Conservation (phyloP, 2,113 vertebrate species). For the Chaenogobius annularis region DNA sequence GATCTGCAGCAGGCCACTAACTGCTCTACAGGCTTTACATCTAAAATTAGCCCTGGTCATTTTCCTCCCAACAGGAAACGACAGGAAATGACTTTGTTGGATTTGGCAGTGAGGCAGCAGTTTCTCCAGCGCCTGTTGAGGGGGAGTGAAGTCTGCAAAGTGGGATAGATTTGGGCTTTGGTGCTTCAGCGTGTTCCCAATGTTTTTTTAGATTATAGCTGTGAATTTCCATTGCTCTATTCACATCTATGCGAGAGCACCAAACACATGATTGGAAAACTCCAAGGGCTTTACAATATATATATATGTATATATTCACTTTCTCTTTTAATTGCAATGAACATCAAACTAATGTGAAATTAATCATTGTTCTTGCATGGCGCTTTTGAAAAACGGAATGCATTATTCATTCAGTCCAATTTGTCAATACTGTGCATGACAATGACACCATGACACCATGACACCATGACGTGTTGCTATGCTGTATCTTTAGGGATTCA, state of each 20-base stretch:
- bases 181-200: constrained; percentile 37
- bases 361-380: not conserved
- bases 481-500: constrained; percentile 55
- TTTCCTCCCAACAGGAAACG: constrained; percentile 67
- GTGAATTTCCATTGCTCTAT: constrained; percentile 5
- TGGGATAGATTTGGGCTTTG: constrained; percentile 26
- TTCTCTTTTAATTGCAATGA: too few relatives aligned
- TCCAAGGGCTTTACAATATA: not conserved
- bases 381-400: not conserved
- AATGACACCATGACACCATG: constrained; percentile 28
- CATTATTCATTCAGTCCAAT: not conserved
- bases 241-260: not conserved
- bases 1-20: constrained; percentile 40
- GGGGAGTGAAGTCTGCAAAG: constrained; percentile 27
- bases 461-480: constrained; percentile 51
- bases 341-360: too few relatives aligned
- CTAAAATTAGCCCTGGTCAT: constrained; percentile 74
- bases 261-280: constrained; percentile 26
- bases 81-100: constrained; percentile 78
- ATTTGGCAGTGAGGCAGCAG: constrained; percentile 74
- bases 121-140: constrained; percentile 64
- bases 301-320: too few relatives aligned
- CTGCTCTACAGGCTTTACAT: constrained; percentile 45
- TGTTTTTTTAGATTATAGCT: constrained; percentile 9
- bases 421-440: not conserved